Conservation (phyloP, 2,797 vertebrate genomes). For the Mus minutoides region DNA sequence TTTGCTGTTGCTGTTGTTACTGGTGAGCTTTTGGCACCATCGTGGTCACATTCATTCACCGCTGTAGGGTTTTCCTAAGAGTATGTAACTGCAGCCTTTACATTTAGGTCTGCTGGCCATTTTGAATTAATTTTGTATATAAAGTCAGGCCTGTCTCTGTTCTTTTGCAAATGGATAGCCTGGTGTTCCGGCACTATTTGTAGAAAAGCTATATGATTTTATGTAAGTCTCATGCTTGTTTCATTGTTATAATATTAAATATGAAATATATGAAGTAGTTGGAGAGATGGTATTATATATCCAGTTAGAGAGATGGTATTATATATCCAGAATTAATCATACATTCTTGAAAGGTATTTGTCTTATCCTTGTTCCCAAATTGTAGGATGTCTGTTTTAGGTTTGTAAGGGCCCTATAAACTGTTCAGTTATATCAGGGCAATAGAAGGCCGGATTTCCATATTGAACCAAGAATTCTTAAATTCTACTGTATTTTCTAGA, state of each 20-base stretch:
- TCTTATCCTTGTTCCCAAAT: constrained; percentile 40
- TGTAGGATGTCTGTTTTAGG: constrained; percentile 22
- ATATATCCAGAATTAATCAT: constrained; percentile 14
- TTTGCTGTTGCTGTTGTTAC: background rate
- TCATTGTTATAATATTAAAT: constrained; percentile 40
- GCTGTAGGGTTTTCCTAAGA: constrained; percentile 35
- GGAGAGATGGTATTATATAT: constrained; percentile 4
- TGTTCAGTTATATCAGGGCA: constrained; percentile 35
- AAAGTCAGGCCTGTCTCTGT: background rate
- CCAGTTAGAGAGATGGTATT: constrained; percentile 1
- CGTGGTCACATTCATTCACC: background rate
- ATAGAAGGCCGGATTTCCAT: constrained; percentile 38
- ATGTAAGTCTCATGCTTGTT: constrained; percentile 11
- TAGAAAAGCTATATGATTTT: background rate
- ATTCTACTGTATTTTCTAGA: constrained; percentile 26
- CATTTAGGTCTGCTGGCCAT: constrained; percentile 2
- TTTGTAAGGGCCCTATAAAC: background rate
- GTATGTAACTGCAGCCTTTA: constrained; percentile 44
- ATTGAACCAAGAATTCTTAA: constrained; percentile 34
- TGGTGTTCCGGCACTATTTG: background rate
- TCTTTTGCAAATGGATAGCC: constrained; percentile 8
- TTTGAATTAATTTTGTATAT: constrained; percentile 47
- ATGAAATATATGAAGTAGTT: constrained; percentile 28
- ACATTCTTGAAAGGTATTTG: constrained; percentile 32
- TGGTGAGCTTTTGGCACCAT: background rate